A percentile compares a stretch with the other conserved stretches of the same genome.
These are phyloP conservation scores for Megamerina dolium DNA, from an alignment of 2,888 invertebrate species.

Conservation along the genomic window DNA sequence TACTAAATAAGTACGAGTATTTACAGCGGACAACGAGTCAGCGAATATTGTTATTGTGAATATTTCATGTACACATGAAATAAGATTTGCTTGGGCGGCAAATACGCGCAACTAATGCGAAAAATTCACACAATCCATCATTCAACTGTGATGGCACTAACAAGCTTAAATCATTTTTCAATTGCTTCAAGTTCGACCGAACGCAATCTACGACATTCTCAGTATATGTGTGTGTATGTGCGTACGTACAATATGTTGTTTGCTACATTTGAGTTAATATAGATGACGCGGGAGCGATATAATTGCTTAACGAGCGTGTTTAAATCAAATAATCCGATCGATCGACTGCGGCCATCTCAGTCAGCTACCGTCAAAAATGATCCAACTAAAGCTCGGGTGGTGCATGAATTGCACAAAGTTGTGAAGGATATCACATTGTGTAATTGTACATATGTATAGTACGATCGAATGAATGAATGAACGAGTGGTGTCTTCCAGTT, in stretches of 20 bases:
- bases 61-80: too few species aligned
- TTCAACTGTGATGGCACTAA: conserved; percentile 39
- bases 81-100: too few species aligned
- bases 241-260: background rate
- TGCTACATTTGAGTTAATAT: conserved; percentile 4
- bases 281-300: conserved; percentile 27
- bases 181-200: too few species aligned
- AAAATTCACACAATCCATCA: conserved; percentile 47
- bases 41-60: too few species aligned
- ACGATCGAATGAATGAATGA: conserved; percentile 5
- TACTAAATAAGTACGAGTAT: too few species aligned
- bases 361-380: too few species aligned
- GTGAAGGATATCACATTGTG: background rate
- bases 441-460: background rate
- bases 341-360: conserved; percentile 11
- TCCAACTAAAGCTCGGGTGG: too few species aligned
- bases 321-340: too few species aligned
- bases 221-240: too few species aligned
- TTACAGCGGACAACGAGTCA: too few species aligned
- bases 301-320: conserved; percentile 30
- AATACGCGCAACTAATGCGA: conserved; percentile 13
- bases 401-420: too few species aligned
- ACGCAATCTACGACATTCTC: too few species aligned
- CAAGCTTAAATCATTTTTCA: conserved; percentile 39
- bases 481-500: conserved; percentile 2